A percentile compares a stretch with the other conserved stretches of the same genome.
Evolutionary conservation across 30 jellyfish, hydroid and myxozoan species (phyloP).

Genomic region (Cassiopea xamachana): DNA sequence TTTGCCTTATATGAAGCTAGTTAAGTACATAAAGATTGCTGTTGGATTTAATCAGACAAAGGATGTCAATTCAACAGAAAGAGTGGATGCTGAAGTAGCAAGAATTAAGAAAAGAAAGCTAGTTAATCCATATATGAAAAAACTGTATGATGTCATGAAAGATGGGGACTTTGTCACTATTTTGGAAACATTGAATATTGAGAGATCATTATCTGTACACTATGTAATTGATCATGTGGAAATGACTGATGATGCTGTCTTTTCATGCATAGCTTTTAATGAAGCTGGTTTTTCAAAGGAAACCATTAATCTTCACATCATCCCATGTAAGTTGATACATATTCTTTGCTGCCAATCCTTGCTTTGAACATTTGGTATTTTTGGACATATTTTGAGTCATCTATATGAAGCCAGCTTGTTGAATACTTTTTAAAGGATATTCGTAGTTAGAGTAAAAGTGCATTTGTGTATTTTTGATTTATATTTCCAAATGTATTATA

Average conservation of each 20-base stretch:
- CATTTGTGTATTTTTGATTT: too few relatives aligned
- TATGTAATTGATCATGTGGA: slow-evolving; percentile 8
- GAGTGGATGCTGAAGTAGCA: not conserved
- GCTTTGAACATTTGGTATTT: not conserved
- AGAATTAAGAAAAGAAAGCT: not conserved
- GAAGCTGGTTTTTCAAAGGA: slow-evolving; percentile 59
- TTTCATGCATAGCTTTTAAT: slow-evolving; percentile 55
- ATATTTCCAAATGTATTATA: too few relatives aligned
- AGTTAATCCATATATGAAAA: not conserved
- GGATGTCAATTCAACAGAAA: not conserved
- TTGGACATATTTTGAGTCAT: too few relatives aligned
- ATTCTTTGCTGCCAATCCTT: too few relatives aligned
- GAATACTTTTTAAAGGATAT: too few relatives aligned
- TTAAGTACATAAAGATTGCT: slow-evolving; percentile 1
- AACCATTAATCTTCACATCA: slow-evolving; percentile 15
- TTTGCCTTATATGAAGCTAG: slow-evolving; percentile 43
- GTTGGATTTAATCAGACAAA: not conserved
- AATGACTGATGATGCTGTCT: slow-evolving; percentile 48
- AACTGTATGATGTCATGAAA: not conserved
- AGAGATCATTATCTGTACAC: slow-evolving; percentile 43
- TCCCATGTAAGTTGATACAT: slow-evolving; percentile 37
- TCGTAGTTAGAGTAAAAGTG: too few relatives aligned
- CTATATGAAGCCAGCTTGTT: not conserved
- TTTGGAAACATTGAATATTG: slow-evolving; percentile 19
- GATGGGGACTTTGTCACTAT: slow-evolving; percentile 2